Evolutionary conservation across 2,888 invertebrate genomes (phyloP), one percentile per base, ranked within the genome.

Genomic region (Monoplex corrugatus): DNA sequence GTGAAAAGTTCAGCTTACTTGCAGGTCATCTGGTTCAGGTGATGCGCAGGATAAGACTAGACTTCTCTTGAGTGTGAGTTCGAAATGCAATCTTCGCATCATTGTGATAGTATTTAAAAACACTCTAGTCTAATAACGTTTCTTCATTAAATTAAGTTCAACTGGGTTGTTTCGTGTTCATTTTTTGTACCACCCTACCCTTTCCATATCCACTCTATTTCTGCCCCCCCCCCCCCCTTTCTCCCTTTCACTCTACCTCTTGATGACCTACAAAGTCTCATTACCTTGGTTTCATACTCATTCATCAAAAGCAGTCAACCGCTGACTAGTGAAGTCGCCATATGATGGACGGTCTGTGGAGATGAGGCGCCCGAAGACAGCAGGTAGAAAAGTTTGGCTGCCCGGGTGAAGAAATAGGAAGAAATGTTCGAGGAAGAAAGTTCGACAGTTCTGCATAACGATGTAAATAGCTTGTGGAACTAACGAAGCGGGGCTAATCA

Each of bases 401-500:
- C 43, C n/a, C n/a, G n/a, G n/a, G n/a, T n/a, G n/a, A n/a, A n/a
- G n/a, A n/a, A n/a, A n/a, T n/a, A n/a, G n/a, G n/a, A n/a, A n/a
- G n/a, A n/a, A n/a, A n/a, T n/a, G n/a, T n/a, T n/a, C n/a, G n/a
- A n/a, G n/a, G n/a, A n/a, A n/a, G n/a, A n/a, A n/a, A n/a, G n/a
- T n/a, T n/a, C n/a, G n/a, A n/a, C n/a, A 5, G 78, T 40, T 80
- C 40, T 23, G 78, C 78, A 43, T 80, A 43, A 43, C 78, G 40
- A 28, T 80, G 43, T 40, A 23, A 43, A 6, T 23, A 43, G 40
- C 43, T n/a, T n/a, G 43, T 6, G 1, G 45, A 44, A 32, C 35
- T 84, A 84, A 84, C 84, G 50, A 84, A 84, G 84, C 84, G 84
- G 57, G 3, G 35, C 35, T 84, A 84, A 84, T 84, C 23, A 57